phyloP scores from a whole-genome alignment of 2,888 invertebrate species.

The Apodemia zela region DNA sequence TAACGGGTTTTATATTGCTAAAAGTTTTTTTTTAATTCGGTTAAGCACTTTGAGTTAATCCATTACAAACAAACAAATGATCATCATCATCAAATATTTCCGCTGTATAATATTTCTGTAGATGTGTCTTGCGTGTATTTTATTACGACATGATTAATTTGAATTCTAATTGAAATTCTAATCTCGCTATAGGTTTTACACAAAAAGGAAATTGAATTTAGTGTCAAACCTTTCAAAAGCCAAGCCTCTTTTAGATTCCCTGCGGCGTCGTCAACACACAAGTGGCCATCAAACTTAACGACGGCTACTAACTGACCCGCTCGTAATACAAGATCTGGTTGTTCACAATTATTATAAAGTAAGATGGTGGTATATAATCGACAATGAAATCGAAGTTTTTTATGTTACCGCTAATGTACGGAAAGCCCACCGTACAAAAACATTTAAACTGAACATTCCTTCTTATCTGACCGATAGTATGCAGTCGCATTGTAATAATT shows the following conservation, averaged over 20 bases:
- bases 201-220: conserved; percentile 17
- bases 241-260: conserved; percentile 25
- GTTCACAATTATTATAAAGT: conserved; percentile 54
- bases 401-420: neutral
- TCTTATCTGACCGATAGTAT: neutral
- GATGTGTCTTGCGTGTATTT: too few species aligned
- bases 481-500: neutral
- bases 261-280: conserved; percentile 39
- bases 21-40: too few species aligned
- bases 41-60: too few species aligned
- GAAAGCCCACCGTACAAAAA: neutral
- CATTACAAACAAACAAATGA: too few species aligned
- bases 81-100: too few species aligned
- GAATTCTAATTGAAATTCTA: neutral
- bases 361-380: neutral
- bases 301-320: conserved; percentile 55
- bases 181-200: neutral
- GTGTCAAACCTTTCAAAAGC: conserved; percentile 20
- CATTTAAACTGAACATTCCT: neutral
- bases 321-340: conserved; percentile 50
- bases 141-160: neutral
- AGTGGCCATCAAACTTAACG: conserved; percentile 65
- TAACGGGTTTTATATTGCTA: too few species aligned
- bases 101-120: too few species aligned
- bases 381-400: conserved; percentile 3